phyloP scores from a whole-genome alignment of 2,888 invertebrate genomes.

The Scaptomyza flava region DNA sequence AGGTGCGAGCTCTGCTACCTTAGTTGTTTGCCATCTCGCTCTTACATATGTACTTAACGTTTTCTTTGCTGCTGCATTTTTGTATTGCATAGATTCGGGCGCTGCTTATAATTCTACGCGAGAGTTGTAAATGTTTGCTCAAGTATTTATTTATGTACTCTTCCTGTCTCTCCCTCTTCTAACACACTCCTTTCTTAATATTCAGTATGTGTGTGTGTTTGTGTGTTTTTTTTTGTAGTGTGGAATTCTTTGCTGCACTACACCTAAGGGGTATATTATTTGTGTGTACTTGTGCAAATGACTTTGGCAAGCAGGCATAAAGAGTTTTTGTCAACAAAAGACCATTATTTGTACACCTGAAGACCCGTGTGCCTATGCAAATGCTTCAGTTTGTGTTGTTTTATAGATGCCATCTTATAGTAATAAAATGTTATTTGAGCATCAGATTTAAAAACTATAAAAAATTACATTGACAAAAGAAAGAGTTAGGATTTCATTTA shows the following conservation, averaged over 20 bases:
- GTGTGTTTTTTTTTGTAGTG: not conserved
- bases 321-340: slow-evolving; percentile 6
- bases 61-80: slow-evolving; percentile 56
- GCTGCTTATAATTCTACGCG: slow-evolving; percentile 73
- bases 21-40: slow-evolving; percentile 13
- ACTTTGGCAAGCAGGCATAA: slow-evolving; percentile 17
- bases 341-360: slow-evolving; percentile 8
- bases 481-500: too few species aligned
- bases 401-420: not conserved
- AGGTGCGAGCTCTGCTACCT: slow-evolving; percentile 57
- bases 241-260: not conserved
- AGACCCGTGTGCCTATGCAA: slow-evolving; percentile 5
- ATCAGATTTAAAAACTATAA: not conserved
- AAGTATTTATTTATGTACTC: slow-evolving; percentile 78
- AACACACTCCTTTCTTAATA: not conserved
- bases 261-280: slow-evolving; percentile 33
- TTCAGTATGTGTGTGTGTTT: slow-evolving; percentile 10
- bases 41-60: not conserved
- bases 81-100: slow-evolving; percentile 72
- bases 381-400: slow-evolving; percentile 6
- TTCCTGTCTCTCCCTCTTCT: slow-evolving; percentile 13
- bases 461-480: too few species aligned
- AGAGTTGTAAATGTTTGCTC: slow-evolving; percentile 77
- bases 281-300: slow-evolving; percentile 15
- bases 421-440: not conserved